Evolutionary conservation across 2,797 vertebrate species (phyloP).

Genomic region (Myiotriccus ornatus): DNA sequence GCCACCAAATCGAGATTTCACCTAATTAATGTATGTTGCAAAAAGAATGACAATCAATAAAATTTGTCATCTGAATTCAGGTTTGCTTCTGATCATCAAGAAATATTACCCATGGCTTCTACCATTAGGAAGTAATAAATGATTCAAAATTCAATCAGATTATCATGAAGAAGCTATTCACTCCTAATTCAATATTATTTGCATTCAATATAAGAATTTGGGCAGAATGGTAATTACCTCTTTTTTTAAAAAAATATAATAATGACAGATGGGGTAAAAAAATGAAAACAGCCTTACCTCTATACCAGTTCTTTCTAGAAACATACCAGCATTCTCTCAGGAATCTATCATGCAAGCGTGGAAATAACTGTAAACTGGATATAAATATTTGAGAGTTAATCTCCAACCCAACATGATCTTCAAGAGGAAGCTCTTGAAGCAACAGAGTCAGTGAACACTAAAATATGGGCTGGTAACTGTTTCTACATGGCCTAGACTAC

Average conservation of each 20-base stretch:
- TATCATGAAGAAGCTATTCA: not conserved
- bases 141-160: not conserved
- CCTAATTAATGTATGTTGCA: not conserved
- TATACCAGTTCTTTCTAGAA: conserved; percentile 71
- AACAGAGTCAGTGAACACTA: not conserved
- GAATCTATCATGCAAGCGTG: conserved; percentile 35
- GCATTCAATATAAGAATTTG: not conserved
- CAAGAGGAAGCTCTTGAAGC: not conserved
- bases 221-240: not conserved
- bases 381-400: conserved; percentile 30
- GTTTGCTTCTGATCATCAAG: not conserved
- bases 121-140: not conserved
- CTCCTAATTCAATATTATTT: not conserved
- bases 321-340: conserved; percentile 71
- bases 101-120: not conserved
- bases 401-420: not conserved
- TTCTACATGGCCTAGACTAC: not conserved
- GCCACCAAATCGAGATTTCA: not conserved
- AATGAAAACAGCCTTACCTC: conserved; percentile 58
- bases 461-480: not conserved
- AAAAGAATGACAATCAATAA: not conserved
- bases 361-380: conserved; percentile 54
- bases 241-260: not conserved
- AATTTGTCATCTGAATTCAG: not conserved
- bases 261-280: not conserved